Conservation (phyloP, 1,140 invertebrate species). For the Drosophila obscura region DNA sequence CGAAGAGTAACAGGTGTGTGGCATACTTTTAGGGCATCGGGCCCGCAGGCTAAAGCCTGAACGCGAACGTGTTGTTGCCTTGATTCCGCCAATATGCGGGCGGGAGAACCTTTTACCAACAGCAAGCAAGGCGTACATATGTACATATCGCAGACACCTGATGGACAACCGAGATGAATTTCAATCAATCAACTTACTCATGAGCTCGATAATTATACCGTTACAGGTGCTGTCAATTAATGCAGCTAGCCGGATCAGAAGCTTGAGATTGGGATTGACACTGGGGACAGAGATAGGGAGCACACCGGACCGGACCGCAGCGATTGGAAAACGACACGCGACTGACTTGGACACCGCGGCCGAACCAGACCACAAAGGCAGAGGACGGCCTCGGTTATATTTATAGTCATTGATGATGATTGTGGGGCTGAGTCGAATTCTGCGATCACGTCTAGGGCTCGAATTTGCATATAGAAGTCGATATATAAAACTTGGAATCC, state of each 20-base stretch:
- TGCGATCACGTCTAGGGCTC: conserved; percentile 41
- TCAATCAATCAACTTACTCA: conserved; percentile 16
- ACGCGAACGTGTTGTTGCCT: conserved; percentile 28
- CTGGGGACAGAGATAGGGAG: conserved; percentile 16
- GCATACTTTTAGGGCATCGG: conserved; percentile 32
- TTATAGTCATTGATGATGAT: conserved; percentile 20
- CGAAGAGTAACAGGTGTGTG: conserved; percentile 37
- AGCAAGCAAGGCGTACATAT: background rate
- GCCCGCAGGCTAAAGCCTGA: background rate
- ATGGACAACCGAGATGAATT: conserved; percentile 18
- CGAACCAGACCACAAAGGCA: conserved; percentile 15
- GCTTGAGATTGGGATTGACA: conserved; percentile 8
- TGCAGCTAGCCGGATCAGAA: conserved; percentile 52
- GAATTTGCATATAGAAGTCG: conserved; percentile 43
- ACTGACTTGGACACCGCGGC: conserved; percentile 37
- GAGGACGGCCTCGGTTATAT: conserved; percentile 24
- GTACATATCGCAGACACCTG: conserved; percentile 25
- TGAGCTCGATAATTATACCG: conserved; percentile 38
- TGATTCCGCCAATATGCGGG: conserved; percentile 40
- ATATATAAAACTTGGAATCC: conserved; percentile 8
- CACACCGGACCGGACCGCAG: conserved; percentile 17
- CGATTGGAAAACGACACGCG: conserved; percentile 50
- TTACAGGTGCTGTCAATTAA: conserved; percentile 35
- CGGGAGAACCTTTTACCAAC: background rate
- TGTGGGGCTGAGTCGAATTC: conserved; percentile 19